Evolutionary conservation across 2,797 vertebrate genomes (phyloP), one percentile per base, ranked within the genome.

Genomic region (Betta splendens): DNA sequence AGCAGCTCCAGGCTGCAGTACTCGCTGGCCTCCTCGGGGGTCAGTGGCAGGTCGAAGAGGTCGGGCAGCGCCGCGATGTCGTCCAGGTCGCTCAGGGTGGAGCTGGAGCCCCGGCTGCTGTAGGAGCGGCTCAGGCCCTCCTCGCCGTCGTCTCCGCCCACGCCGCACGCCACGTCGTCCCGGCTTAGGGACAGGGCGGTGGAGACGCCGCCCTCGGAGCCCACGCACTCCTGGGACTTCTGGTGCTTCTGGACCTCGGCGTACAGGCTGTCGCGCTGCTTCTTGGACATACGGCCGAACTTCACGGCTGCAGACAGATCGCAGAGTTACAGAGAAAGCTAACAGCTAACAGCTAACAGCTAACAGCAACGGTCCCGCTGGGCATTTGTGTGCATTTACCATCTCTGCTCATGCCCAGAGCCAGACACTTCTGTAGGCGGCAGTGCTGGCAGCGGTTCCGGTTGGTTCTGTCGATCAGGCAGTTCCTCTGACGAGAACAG

Each of bases 201-300:
- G 3, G 83, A 52, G 21, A 66, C 80, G 1, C 62, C 70, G 10
- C 72, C 56, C 17, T 61, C 81, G 0, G 84, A 67, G 33, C 0
- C 72, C 32, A 4, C 62, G 22, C 91, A 90, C 81, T 95, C 93
- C 83, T 94, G 94, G 77, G 88, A 93, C 81, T 95, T 94, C 76
- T 96, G 94, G 77, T 97, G 95, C 70, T 94, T 94, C 79, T 97
- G 95, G 37, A 97, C 95, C 82, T 97, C 95, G 0, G 95, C 95
- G 0, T 96, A 97, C 17, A 97, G 92, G 80, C 94, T 95, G 88
- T 97, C 95, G 0, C 95, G 91, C 84, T 97, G 95, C 81, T 97
- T 97, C 90, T 97, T 97, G 1, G 95, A 96, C 95, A 97, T 97
- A 29, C 95, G 94, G 21, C 95, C 95, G 0, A 97, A 97, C 84